Evolutionary conservation across 2,797 vertebrate species (phyloP), one percentile per base, ranked within the genome.

Genomic region (Salmo trutta): DNA sequence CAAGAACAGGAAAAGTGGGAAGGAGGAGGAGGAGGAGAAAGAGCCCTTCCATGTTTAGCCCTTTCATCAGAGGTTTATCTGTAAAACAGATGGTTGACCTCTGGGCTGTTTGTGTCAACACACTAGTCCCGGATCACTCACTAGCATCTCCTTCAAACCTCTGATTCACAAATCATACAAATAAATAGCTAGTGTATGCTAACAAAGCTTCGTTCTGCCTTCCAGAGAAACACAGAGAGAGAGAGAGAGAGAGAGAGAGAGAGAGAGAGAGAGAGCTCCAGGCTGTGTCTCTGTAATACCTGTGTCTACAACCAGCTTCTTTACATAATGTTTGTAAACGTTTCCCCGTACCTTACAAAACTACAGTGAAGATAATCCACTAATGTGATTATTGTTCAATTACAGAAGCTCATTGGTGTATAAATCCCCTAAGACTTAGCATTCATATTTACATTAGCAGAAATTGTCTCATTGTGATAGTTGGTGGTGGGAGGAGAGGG

Each of bases 1-100:
- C 86, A 88, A 91, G 90, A 87, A 88, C 87, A 75, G 81, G 29
- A 62, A 72, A 54, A 80, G 79, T 67, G 54, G 54, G 19, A 19
- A 59, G 6, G 71, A 19, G 53, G 53, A 7, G 10, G 2, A 75
- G 72, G 78, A 56, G 47, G 33, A 64, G 69, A 75, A 81, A 82
- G 74, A 88, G 80, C 83, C 88, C 87, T 93, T 91, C 90, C 88
- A 91, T 87, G 65, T 93, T 95, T 94, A 90, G 90, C 33, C 6
- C 36, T 41, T 41, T 41, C 8, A 41, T 41, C 41, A 47, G 41
- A 47, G 12, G 41, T 93, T 95, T 94, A 94, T 94, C 93, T 93
- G 90, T 90, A 92, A 93, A 93, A 93, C 91, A 93, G 92, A 93
- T 92, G 93, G 91, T 88, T 94, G 93, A 92, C 93, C 92, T 89